phyloP scores from a whole-genome alignment of 2,888 invertebrate species.

The Harmothoe impar region DNA sequence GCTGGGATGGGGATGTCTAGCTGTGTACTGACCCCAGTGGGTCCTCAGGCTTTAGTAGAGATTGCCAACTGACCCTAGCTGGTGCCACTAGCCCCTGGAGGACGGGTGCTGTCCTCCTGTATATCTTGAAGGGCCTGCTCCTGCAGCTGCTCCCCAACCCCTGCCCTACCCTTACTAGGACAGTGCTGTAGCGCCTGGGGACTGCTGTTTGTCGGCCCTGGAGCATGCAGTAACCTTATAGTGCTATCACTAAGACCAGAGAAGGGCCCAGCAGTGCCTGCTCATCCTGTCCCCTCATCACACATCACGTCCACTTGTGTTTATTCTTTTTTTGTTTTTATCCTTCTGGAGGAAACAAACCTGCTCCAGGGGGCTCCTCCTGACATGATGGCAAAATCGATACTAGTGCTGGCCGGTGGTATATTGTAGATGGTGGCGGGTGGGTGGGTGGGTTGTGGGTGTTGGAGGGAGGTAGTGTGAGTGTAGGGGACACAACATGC shows the following conservation, averaged over 20 bases:
- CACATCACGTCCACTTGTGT: neutral
- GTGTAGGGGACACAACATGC: neutral
- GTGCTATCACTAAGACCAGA: neutral
- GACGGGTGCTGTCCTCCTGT: too few species aligned
- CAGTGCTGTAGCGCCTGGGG: too few species aligned
- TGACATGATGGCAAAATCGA: conserved; percentile 21
- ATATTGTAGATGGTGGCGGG: neutral
- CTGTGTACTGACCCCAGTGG: too few species aligned
- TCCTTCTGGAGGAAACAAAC: neutral
- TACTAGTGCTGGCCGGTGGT: conserved; percentile 11
- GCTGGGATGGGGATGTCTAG: too few species aligned
- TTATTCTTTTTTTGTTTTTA: neutral
- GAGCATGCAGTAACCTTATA: too few species aligned
- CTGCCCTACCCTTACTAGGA: too few species aligned
- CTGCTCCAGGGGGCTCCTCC: neutral
- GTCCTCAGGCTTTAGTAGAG: too few species aligned
- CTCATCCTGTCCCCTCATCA: neutral
- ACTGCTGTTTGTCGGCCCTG: too few species aligned
- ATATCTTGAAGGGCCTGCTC: too few species aligned
- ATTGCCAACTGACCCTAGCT: too few species aligned
- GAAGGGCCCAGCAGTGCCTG: neutral
- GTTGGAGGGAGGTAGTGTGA: neutral
- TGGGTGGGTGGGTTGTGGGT: neutral
- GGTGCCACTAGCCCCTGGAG: too few species aligned
- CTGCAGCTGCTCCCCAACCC: too few species aligned